Base-by-base conservation (phyloP, 2,888 invertebrate species). In the Tromatobia lineatoria region DNA sequence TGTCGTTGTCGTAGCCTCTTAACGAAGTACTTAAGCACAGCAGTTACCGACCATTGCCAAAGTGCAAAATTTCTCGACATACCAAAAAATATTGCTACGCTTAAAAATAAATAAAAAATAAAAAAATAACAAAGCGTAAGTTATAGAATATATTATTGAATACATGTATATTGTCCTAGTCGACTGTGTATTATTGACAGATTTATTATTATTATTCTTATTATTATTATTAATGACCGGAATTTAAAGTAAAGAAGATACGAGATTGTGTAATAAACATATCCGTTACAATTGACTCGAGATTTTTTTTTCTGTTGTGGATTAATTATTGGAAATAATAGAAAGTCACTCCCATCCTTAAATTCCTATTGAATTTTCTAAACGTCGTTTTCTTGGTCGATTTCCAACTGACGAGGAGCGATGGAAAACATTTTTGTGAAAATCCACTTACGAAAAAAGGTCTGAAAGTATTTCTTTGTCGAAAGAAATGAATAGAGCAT, bases 121-220 rank as follows among this genome's bases (percentile, higher is more conserved):
- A 52, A 59, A 57, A 54, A 66, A 66, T 71, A n/a, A n/a, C n/a
- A n/a, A n/a, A n/a, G 78, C 74, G 79, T 57, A 66, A 25, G 54
- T 25, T 13, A 50, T 57, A 18, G n/a, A 61, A 47, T 59, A 74
- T 34, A 59, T 29, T 59, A 29, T 29, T 29, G 76, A 61, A 59
- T 66, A 76, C 54, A 76, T 38, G 61, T 83, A 75, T 70, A 71
- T 73, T 76, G 80, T 83, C 83, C 83, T 83, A 83, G 83, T 83
- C 83, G 83, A 80, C 59, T 73, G 71, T 80, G 83, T 80, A 83
- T 80, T 83, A 80, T 76, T 76, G 59, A 83, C 76, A 83, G 80
- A 83, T 83, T 83, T 71, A 80, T 83, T 76, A 83, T 54, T 29
- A 66, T 75, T 64, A 75, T 64, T n/a, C n/a, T n/a, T 61, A 73